Evolutionary conservation across 92 coral and sea anemone species (phyloP).

Genomic region (Nematostella vectensis): DNA sequence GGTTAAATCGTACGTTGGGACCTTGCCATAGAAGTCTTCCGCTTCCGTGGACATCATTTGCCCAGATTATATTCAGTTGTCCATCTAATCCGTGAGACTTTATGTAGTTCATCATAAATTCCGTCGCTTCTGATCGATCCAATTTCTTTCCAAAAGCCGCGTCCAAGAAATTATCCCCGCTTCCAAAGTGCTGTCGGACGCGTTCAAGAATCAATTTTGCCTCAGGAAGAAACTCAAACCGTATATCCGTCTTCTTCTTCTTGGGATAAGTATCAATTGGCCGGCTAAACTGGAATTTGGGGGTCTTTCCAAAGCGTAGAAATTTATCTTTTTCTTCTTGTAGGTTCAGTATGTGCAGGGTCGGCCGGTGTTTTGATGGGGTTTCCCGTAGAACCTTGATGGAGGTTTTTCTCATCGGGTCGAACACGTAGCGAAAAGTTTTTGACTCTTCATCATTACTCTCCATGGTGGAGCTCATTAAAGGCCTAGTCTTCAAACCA

Average conservation of each 20-base stretch:
- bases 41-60: slow-evolving; percentile 77
- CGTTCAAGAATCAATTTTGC: slow-evolving; percentile 76
- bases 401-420: slow-evolving; percentile 53
- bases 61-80: slow-evolving; percentile 71
- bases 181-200: slow-evolving; percentile 73
- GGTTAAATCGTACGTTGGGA: slow-evolving; percentile 73
- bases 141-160: slow-evolving; percentile 77
- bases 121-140: slow-evolving; percentile 57
- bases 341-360: slow-evolving; percentile 58
- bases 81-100: slow-evolving; percentile 81
- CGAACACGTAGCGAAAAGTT: slow-evolving; percentile 32
- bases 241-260: slow-evolving; percentile 66
- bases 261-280: slow-evolving; percentile 44
- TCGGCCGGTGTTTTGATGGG: slow-evolving; percentile 53
- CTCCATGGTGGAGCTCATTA: neutral
- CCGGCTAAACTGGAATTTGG: slow-evolving; percentile 51
- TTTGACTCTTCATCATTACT: slow-evolving; percentile 11
- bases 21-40: slow-evolving; percentile 95
- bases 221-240: slow-evolving; percentile 80
- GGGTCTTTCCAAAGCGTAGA: slow-evolving; percentile 62
- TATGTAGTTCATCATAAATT: slow-evolving; percentile 59
- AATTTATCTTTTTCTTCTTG: slow-evolving; percentile 75
- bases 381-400: slow-evolving; percentile 63
- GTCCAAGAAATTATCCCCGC: slow-evolving; percentile 78
- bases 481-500: too few relatives aligned